phyloP scores from a whole-genome alignment of 2,888 invertebrate genomes.

The Troglohyphantes excavatus region DNA sequence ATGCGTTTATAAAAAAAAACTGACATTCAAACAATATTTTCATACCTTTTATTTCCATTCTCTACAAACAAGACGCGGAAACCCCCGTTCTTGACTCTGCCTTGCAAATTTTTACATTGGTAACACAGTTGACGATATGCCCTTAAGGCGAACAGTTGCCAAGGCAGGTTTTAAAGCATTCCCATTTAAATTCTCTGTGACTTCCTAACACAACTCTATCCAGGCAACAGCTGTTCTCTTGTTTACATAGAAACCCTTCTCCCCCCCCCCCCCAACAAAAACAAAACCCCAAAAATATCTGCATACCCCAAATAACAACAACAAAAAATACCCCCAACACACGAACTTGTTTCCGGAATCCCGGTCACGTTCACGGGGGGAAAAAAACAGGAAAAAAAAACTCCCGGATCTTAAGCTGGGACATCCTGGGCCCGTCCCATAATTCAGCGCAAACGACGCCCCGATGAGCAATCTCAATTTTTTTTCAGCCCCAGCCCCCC shows the following conservation, averaged over 20 bases:
- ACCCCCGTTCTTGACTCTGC: too few species aligned
- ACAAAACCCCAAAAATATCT: neutral
- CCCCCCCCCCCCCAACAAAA: neutral
- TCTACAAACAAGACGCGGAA: too few species aligned
- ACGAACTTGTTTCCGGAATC: neutral
- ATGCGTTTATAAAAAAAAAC: too few species aligned
- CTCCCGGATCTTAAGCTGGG: constrained; percentile 24
- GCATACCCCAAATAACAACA: neutral
- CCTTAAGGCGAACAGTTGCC: too few species aligned
- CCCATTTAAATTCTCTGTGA: neutral
- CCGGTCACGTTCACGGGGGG: neutral
- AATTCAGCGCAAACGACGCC: constrained; percentile 49
- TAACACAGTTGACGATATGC: too few species aligned
- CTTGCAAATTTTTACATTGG: too few species aligned
- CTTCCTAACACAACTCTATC: neutral
- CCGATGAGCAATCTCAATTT: constrained; percentile 56
- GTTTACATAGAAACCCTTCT: too few species aligned
- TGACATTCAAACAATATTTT: too few species aligned
- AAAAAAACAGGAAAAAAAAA: neutral
- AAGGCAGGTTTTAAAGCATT: too few species aligned
- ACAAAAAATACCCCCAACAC: neutral
- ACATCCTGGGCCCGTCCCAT: constrained; percentile 28
- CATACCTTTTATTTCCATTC: too few species aligned
- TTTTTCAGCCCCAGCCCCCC: constrained; percentile 4
- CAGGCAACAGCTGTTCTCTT: neutral